A percentile compares a stretch with the other conserved stretches of the same genome.
Conservation (phyloP, 2,113 vertebrate genomes). For the Pitta sordida region DNA sequence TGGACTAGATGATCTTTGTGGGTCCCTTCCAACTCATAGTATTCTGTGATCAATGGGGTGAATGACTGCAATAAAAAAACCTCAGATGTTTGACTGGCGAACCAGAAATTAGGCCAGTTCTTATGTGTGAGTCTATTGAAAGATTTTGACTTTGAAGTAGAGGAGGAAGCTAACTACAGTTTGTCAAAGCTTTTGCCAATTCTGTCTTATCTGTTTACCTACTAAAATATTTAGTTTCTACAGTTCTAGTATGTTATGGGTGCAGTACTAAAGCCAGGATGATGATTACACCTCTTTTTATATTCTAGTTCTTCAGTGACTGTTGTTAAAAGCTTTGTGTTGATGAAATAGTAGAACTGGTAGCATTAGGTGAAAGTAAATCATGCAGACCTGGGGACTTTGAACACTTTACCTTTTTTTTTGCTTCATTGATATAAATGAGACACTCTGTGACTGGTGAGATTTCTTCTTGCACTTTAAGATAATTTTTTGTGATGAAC, state of each 20-base stretch:
- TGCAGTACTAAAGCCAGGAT: neutral
- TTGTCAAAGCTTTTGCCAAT: neutral
- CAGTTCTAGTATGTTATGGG: neutral
- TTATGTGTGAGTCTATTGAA: rapidly evolving
- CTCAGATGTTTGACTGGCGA: neutral
- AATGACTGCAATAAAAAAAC: neutral
- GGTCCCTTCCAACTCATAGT: no score
- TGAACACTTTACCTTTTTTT: neutral
- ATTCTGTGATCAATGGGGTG: no score
- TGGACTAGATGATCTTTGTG: no score
- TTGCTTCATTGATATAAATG: neutral
- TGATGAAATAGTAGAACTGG: neutral
- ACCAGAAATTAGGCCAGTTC: neutral
- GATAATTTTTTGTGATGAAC: neutral
- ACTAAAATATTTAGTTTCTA: neutral
- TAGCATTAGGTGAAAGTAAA: neutral
- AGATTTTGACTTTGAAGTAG: neutral
- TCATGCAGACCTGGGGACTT: neutral
- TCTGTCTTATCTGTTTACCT: neutral
- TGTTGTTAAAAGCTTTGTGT: neutral
- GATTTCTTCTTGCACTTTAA: neutral
- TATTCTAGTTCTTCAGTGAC: neutral
- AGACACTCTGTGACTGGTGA: neutral
- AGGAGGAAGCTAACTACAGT: neutral
- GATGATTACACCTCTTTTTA: neutral